phyloP scores from a whole-genome alignment of 1,140 invertebrate species.

The Drosophila truncata region DNA sequence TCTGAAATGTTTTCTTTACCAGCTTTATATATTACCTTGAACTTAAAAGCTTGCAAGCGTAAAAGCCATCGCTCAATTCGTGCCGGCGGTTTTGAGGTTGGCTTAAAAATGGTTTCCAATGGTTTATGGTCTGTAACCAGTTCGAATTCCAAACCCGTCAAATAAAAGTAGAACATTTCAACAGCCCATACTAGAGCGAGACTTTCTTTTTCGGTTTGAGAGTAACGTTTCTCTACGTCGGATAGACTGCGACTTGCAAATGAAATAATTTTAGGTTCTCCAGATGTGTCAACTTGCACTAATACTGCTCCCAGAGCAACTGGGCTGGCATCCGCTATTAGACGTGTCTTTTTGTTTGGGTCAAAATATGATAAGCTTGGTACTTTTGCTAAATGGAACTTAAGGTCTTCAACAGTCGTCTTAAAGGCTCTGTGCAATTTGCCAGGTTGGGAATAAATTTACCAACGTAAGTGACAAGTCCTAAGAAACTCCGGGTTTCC shows the following conservation, averaged over 20 bases:
- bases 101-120: too few relatives aligned
- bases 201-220: conserved; percentile 46
- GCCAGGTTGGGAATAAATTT: conserved; percentile 61
- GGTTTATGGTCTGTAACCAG: too few relatives aligned
- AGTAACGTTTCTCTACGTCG: conserved; percentile 32
- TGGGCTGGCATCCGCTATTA: conserved; percentile 1
- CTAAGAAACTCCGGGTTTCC: conserved; percentile 65
- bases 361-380: too few relatives aligned
- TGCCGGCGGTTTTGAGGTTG: too few relatives aligned
- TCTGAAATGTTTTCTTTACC: too few relatives aligned
- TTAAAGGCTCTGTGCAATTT: conserved; percentile 18
- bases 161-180: too few relatives aligned
- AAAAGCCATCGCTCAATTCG: too few relatives aligned
- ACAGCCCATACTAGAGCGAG: too few relatives aligned
- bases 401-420: neutral
- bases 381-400: too few relatives aligned
- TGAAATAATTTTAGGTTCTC: neutral
- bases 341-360: neutral
- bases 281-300: neutral
- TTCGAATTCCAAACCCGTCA: too few relatives aligned
- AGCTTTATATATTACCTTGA: too few relatives aligned
- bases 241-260: conserved; percentile 13
- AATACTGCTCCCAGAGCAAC: neutral
- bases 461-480: conserved; percentile 65
- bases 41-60: too few relatives aligned